Percentiles rank a stretch among this genome's conserved stretches.
These are phyloP conservation scores for Ricordea florida DNA, from an alignment of 92 coral and sea anemone genomes.

Conservation along the genomic window DNA sequence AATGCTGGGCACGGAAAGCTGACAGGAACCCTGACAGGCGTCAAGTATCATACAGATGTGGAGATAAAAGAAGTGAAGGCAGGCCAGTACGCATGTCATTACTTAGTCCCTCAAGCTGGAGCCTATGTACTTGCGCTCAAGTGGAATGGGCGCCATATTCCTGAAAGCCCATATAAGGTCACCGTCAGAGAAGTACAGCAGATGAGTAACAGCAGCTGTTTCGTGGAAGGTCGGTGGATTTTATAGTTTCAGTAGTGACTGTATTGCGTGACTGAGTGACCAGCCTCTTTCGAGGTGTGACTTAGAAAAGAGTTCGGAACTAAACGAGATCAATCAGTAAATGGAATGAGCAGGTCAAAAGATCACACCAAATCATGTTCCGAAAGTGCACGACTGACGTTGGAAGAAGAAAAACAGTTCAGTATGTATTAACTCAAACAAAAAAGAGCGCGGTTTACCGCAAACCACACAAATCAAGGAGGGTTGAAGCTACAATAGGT, in stretches of 20 bases:
- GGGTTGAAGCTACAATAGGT: too few relatives aligned
- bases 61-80: slow-evolving; percentile 68
- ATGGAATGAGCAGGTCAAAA: too few relatives aligned
- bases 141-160: slow-evolving; percentile 86
- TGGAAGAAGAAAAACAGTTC: too few relatives aligned
- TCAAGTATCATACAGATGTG: slow-evolving; percentile 81
- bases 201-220: slow-evolving; percentile 39
- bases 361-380: too few relatives aligned
- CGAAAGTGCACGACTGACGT: too few relatives aligned
- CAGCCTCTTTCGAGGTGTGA: too few relatives aligned
- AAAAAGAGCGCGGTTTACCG: too few relatives aligned
- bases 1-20: slow-evolving; percentile 81
- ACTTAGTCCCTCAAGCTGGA: slow-evolving; percentile 80
- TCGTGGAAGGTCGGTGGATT: slow-evolving; percentile 18
- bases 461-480: too few relatives aligned
- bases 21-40: slow-evolving; percentile 78
- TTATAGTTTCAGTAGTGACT: background rate
- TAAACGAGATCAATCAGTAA: too few relatives aligned
- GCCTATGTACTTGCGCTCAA: slow-evolving; percentile 82
- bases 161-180: slow-evolving; percentile 89
- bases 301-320: too few relatives aligned
- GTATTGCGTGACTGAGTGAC: too few relatives aligned
- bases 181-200: slow-evolving; percentile 70
- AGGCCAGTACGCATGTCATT: slow-evolving; percentile 82
- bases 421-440: too few relatives aligned